These are phyloP conservation scores for Agrochola macilenta DNA, from an alignment of 2,888 invertebrate genomes.

Conservation along the genomic window DNA sequence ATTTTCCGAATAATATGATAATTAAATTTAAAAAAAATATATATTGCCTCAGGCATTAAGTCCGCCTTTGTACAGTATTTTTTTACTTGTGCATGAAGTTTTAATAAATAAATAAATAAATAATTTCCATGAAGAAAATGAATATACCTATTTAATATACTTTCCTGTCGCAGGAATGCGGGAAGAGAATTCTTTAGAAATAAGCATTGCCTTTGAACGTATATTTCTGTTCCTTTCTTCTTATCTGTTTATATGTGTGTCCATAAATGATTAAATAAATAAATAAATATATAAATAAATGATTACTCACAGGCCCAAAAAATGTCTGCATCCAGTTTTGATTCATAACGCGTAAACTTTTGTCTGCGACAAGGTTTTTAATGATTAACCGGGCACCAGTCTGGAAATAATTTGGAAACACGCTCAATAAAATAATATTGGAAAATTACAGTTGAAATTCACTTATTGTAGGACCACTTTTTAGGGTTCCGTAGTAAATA, in stretches of 20 bases:
- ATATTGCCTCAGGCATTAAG: too few relatives aligned
- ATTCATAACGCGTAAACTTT: conserved; percentile 85
- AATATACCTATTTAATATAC: neutral
- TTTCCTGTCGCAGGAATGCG: too few relatives aligned
- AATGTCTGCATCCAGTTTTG: conserved; percentile 88
- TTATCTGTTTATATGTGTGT: too few relatives aligned
- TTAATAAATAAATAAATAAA: too few relatives aligned
- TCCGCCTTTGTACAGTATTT: too few relatives aligned
- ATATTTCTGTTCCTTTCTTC: too few relatives aligned
- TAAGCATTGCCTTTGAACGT: too few relatives aligned
- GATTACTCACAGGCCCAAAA: conserved; percentile 83
- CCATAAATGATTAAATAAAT: too few relatives aligned
- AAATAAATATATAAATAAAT: neutral
- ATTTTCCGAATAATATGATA: neutral
- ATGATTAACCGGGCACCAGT: conserved; percentile 80
- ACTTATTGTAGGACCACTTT: neutral
- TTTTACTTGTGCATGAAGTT: too few relatives aligned
- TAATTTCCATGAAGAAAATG: neutral
- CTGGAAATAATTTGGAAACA: conserved; percentile 72
- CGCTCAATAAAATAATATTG: neutral
- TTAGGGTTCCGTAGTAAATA: too few relatives aligned
- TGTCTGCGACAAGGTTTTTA: conserved; percentile 86
- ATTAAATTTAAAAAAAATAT: too few relatives aligned
- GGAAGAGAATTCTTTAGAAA: too few relatives aligned
- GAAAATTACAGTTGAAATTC: neutral